Evolutionary conservation across 2,113 vertebrate genomes (phyloP).

Genomic region (Pedetes capensis): DNA sequence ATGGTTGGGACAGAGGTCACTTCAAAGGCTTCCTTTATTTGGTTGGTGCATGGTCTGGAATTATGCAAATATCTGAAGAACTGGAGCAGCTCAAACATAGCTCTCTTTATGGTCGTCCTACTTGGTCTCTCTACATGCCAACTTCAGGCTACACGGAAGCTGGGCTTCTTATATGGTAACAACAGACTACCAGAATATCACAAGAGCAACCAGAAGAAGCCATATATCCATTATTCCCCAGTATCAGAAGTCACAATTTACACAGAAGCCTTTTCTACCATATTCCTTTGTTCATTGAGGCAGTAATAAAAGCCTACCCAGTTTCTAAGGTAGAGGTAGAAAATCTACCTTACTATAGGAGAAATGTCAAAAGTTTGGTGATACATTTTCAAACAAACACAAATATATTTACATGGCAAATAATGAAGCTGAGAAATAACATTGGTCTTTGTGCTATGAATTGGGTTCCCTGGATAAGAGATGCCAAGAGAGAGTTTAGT

Average conservation of each 20-base stretch:
- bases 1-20: background rate
- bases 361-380: background rate
- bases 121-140: background rate
- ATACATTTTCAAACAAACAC: background rate
- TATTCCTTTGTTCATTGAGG: background rate
- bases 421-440: background rate
- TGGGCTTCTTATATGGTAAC: background rate
- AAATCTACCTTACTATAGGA: background rate
- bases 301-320: background rate
- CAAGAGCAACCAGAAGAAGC: background rate
- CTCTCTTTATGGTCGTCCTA: background rate
- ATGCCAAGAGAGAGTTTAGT: background rate
- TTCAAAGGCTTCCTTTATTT: background rate
- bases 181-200: background rate
- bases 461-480: background rate
- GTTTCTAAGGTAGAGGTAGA: background rate
- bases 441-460: background rate
- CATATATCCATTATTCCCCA: background rate
- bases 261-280: background rate
- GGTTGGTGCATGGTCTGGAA: background rate
- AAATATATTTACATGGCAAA: background rate
- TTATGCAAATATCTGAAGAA: background rate
- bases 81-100: background rate
- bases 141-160: background rate
- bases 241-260: background rate